Base-by-base conservation (phyloP, 2,888 invertebrate species). In the Spodoptera littoralis region DNA sequence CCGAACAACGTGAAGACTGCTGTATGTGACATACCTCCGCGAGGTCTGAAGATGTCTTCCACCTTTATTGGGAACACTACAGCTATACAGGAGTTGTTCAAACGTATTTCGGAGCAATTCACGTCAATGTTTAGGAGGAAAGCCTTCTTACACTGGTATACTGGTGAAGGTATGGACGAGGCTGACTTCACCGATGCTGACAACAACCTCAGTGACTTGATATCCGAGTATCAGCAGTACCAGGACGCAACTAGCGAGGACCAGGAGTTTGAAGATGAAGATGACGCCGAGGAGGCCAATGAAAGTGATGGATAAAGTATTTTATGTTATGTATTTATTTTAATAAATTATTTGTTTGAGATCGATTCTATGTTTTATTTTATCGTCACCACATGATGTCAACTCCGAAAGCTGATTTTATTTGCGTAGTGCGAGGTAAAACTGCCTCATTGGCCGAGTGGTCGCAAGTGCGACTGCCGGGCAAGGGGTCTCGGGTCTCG, bases 71-170 rank as follows among this genome's bases (percentile, higher is more conserved):
- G 97, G 55, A 97, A 98, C 88, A 96, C 97, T 13, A 98, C 98
- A 11, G 97, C 97, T 70, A 97, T 98, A 77, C 98, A 98, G 85
- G 98, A 98, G 86, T 88, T 98, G 64, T 98, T 98, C 92, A 98
- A 98, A 87, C 95, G 98, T 83, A 97, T 98, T 73, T 96, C 97
- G 13, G 97, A 97, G 86, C 98, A 98, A 88, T 98, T 97, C 85
- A 95, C 97, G 9, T 97, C 97, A 79, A 98, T 99, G 98, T 99
- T 98, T 95, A 96, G 98, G 75, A 96, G 98, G 80, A 98, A 98
- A 92, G 99, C 99, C 84, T 99, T 98, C 96, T 95, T 99, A 81
- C 98, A 99, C 95, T 99, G 99, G 98, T 99, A 98, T 93, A 98
- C 98, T 49, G 98, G 98, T 30, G 98, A 99, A 88, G 99, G 99